Evolutionary conservation across 2,888 invertebrate genomes (phyloP).

Genomic region (Ctenicera cuprea): DNA sequence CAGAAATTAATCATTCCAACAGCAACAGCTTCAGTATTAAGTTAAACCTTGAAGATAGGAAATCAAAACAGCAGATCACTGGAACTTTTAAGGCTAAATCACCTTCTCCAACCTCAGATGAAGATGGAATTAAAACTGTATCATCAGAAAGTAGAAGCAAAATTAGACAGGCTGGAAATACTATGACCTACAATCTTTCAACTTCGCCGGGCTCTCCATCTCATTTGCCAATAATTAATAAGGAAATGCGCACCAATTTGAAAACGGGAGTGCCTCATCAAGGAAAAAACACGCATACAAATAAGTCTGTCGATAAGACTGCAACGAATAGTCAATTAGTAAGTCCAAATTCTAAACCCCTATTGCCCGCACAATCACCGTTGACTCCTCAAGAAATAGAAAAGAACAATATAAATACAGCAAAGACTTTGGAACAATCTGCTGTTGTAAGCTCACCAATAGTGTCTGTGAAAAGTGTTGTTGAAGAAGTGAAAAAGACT

Average conservation of each 20-base stretch:
- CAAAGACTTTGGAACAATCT: conserved; percentile 77
- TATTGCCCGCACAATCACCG: conserved; percentile 65
- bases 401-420: conserved; percentile 81
- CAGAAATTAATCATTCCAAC: conserved; percentile 55
- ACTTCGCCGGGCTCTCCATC: conserved; percentile 66
- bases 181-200: conserved; percentile 78
- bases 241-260: conserved; percentile 36
- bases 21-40: conserved; percentile 46
- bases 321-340: conserved; percentile 33
- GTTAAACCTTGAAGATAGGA: conserved; percentile 39
- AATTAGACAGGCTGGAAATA: conserved; percentile 81
- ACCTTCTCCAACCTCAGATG: conserved; percentile 50
- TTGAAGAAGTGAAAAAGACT: conserved; percentile 50
- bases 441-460: conserved; percentile 65
- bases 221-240: conserved; percentile 66
- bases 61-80: conserved; percentile 2
- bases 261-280: conserved; percentile 22
- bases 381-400: conserved; percentile 80
- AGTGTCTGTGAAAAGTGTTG: conserved; percentile 68
- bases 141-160: conserved; percentile 72
- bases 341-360: conserved; percentile 49
- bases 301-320: conserved; percentile 36
- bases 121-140: conserved; percentile 55
- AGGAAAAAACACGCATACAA: conserved; percentile 35
- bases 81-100: conserved; percentile 50